A percentile compares a stretch with the other conserved stretches of the same genome.
Conservation (phyloP, 2,888 invertebrate genomes). For the Meiosimyza platycephala region DNA sequence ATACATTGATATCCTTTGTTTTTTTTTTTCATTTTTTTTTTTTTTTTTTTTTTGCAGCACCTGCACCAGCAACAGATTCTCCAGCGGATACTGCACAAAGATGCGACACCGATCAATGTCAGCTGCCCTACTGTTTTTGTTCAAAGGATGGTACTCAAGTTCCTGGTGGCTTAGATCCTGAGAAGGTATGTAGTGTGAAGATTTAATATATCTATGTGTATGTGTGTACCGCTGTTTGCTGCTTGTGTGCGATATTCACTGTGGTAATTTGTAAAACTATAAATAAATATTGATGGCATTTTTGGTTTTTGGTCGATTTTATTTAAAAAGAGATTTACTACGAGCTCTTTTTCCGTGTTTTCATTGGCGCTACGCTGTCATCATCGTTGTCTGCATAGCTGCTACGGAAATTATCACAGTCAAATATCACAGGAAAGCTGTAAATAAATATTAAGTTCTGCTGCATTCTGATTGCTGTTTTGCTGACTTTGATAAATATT, state of each 20-base stretch:
- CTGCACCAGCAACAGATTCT: constrained; percentile 83
- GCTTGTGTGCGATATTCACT: constrained; percentile 41
- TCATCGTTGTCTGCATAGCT: neutral
- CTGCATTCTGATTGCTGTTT: no score
- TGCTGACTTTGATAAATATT: no score
- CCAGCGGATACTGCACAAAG: constrained; percentile 83
- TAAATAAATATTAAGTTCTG: no score
- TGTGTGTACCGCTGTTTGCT: constrained; percentile 15
- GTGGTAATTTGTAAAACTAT: constrained; percentile 59
- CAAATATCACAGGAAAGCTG: neutral
- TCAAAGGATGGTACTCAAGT: constrained; percentile 90
- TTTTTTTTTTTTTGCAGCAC: constrained; percentile 72
- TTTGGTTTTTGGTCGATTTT: constrained; percentile 46
- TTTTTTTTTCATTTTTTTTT: constrained; percentile 4
- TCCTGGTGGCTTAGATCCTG: constrained; percentile 84
- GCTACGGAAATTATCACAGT: constrained; percentile 3
- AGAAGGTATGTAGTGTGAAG: constrained; percentile 74
- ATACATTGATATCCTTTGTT: neutral
- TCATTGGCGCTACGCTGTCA: constrained; percentile 20
- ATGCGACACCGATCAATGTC: constrained; percentile 81
- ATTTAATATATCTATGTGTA: neutral
- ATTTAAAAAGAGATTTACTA: constrained; percentile 11
- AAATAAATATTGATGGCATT: constrained; percentile 58
- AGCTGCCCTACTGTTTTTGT: constrained; percentile 90
- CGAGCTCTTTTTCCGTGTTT: neutral